These are phyloP conservation scores for Orthonevra nobilis DNA, from an alignment of 2,888 invertebrate species.

Conservation along the genomic window DNA sequence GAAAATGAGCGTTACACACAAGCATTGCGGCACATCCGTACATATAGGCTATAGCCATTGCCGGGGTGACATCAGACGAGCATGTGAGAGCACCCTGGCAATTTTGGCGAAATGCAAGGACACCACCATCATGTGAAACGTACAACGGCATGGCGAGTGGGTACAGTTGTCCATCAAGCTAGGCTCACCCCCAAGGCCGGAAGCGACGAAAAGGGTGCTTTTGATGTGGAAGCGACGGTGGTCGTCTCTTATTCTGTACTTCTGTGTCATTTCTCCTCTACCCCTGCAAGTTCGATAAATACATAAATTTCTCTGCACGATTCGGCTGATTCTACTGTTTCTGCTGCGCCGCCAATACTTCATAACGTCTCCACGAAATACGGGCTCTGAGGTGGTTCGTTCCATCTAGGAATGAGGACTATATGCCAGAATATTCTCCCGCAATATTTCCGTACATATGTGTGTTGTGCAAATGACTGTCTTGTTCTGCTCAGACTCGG, in stretches of 20 bases:
- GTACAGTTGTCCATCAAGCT: slow-evolving; percentile 70
- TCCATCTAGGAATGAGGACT: slow-evolving; percentile 26
- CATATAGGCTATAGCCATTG: slow-evolving; percentile 42
- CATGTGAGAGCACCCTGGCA: slow-evolving; percentile 47
- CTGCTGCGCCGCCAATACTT: slow-evolving; percentile 67
- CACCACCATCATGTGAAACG: slow-evolving; percentile 58
- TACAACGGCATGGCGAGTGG: slow-evolving; percentile 55
- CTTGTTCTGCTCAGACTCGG: too few species aligned
- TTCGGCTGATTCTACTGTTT: slow-evolving; percentile 66
- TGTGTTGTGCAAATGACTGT: too few species aligned
- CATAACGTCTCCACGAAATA: slow-evolving; percentile 62
- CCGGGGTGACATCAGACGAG: slow-evolving; percentile 55
- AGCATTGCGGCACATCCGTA: slow-evolving; percentile 37
- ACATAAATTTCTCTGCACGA: slow-evolving; percentile 66
- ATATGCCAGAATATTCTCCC: too few species aligned
- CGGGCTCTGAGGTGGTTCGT: slow-evolving; percentile 27
- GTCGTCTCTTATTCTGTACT: slow-evolving; percentile 33
- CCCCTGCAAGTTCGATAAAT: slow-evolving; percentile 62
- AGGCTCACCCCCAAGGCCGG: slow-evolving; percentile 59
- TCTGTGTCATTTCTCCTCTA: slow-evolving; percentile 26
- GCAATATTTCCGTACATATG: slow-evolving; percentile 11
- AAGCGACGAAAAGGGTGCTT: slow-evolving; percentile 65
- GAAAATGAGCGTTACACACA: slow-evolving; percentile 59
- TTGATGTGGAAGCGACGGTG: slow-evolving; percentile 39
- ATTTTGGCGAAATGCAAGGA: slow-evolving; percentile 69